phyloP scores from a whole-genome alignment of 2,888 invertebrate species.

The Cataglyphis albicans region DNA sequence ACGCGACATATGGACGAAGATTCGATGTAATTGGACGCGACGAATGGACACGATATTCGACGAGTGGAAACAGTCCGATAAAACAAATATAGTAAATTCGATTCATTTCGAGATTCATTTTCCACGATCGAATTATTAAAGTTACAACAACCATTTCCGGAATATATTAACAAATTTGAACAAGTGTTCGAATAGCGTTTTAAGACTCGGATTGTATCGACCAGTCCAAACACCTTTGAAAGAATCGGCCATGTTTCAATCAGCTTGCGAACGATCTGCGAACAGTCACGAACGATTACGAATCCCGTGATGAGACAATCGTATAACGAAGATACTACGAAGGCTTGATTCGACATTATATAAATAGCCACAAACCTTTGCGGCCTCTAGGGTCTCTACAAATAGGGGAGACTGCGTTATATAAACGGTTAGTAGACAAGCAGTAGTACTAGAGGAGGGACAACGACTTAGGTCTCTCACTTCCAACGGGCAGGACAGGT shows the following conservation, averaged over 20 bases:
- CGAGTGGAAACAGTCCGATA: neutral
- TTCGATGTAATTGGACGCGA: neutral
- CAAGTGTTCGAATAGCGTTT: neutral
- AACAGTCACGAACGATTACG: neutral
- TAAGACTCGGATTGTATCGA: neutral
- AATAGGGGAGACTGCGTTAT: constrained; percentile 46
- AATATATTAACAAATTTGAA: neutral
- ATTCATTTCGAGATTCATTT: too few species aligned
- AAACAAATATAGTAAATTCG: neutral
- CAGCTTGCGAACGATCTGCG: neutral
- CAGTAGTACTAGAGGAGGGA: constrained; percentile 44
- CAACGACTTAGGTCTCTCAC: constrained; percentile 48
- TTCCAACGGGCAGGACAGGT: constrained; percentile 34
- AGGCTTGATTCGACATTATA: constrained; percentile 49
- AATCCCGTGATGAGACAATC: constrained; percentile 25
- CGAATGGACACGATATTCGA: neutral
- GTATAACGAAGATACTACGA: constrained; percentile 32
- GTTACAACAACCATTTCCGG: neutral
- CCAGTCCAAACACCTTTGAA: neutral
- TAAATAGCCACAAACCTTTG: constrained; percentile 52
- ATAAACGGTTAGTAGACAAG: constrained; percentile 58
- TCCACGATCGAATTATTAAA: neutral
- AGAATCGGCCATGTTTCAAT: neutral
- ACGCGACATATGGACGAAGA: neutral
- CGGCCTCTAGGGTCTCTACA: constrained; percentile 51